These are phyloP conservation scores for Dendrocincla fuliginosa DNA, from an alignment of 2,797 vertebrate genomes.

Conservation along the genomic window DNA sequence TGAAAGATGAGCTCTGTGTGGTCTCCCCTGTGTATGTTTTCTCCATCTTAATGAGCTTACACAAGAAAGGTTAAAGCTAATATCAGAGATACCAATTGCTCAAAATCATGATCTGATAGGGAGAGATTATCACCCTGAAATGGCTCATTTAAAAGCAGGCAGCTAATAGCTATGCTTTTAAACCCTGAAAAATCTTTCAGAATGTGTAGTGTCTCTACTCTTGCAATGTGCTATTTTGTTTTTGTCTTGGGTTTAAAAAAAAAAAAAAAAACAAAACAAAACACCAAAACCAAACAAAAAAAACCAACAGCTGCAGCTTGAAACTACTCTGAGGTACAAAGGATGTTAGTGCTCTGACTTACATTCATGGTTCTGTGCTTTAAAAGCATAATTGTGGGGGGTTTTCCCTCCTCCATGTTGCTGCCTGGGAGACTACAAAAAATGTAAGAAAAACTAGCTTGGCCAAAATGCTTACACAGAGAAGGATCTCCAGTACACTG, in stretches of 20 bases:
- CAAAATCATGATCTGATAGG: conserved; percentile 15
- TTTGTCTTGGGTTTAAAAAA: not conserved
- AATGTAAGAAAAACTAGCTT: not conserved
- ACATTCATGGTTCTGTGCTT: not conserved
- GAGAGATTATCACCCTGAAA: conserved; percentile 39
- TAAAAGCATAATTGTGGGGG: not conserved
- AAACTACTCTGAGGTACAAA: not conserved
- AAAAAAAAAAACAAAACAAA: too few species aligned
- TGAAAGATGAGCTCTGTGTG: not conserved
- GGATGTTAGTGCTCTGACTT: not conserved
- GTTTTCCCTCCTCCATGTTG: not conserved
- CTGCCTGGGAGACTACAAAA: not conserved
- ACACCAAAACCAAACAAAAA: too few species aligned
- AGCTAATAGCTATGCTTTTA: not conserved
- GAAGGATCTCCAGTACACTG: not conserved
- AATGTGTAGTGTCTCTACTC: not conserved
- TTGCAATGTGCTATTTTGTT: not conserved
- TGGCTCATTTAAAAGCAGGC: not conserved
- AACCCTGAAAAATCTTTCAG: not conserved
- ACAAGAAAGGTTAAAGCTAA: conserved; percentile 5
- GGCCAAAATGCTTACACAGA: not conserved
- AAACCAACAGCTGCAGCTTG: not conserved
- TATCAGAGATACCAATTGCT: not conserved
- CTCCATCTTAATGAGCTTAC: not conserved
- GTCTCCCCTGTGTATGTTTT: not conserved